Evolutionary conservation across 2,888 invertebrate genomes (phyloP).

Genomic region (Lamellibrachia satsuma): DNA sequence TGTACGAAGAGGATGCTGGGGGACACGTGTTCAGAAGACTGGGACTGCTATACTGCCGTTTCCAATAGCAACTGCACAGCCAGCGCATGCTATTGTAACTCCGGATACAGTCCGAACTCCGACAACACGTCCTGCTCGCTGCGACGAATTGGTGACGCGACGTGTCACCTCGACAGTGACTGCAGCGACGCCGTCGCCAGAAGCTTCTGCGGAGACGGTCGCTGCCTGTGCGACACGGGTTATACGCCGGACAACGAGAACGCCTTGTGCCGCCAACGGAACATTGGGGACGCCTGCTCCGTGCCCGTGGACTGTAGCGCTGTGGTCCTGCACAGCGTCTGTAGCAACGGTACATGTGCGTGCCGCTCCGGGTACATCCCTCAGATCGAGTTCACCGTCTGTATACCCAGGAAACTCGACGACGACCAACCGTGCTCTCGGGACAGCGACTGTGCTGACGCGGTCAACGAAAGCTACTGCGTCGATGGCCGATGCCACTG

Average conservation of each 20-base stretch:
- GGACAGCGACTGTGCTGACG: conserved; percentile 37
- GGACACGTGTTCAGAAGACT: conserved; percentile 24
- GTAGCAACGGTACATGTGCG: conserved; percentile 22
- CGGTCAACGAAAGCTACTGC: conserved; percentile 28
- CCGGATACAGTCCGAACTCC: neutral
- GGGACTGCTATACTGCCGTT: conserved; percentile 28
- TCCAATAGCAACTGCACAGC: conserved; percentile 28
- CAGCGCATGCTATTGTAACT: conserved; percentile 23
- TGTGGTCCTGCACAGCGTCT: conserved; percentile 25
- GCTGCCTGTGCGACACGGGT: conserved; percentile 28
- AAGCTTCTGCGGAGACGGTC: conserved; percentile 14
- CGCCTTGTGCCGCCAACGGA: conserved; percentile 24
- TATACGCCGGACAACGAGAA: conserved; percentile 1
- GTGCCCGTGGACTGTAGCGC: conserved; percentile 36
- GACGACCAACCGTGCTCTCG: conserved; percentile 32
- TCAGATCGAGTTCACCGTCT: neutral
- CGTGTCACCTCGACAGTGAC: conserved; percentile 33
- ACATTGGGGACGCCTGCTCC: conserved; percentile 31
- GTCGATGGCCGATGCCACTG: conserved; percentile 27
- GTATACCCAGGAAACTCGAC: neutral
- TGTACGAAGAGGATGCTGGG: neutral
- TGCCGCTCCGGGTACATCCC: conserved; percentile 26
- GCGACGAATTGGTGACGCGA: conserved; percentile 34
- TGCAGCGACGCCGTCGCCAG: conserved; percentile 37
- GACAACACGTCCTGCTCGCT: conserved; percentile 19